phyloP scores from a whole-genome alignment of 2,888 invertebrate species.

The Erebia ligea region DNA sequence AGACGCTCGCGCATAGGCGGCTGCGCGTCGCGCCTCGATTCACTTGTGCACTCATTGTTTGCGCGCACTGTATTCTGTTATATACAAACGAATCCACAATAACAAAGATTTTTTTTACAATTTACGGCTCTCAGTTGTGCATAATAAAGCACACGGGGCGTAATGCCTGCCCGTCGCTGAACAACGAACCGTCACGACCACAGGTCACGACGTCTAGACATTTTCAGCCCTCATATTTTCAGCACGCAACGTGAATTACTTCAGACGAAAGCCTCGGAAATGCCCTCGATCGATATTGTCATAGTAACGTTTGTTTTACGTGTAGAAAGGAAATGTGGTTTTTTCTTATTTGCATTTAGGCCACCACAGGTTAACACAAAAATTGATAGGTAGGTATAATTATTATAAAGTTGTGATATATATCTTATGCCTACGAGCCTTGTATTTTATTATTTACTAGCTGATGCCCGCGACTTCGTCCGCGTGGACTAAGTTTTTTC shows the following conservation, averaged over 20 bases:
- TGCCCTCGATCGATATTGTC: constrained; percentile 80
- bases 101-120: constrained; percentile 45
- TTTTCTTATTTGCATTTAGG: constrained; percentile 79
- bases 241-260: constrained; percentile 74
- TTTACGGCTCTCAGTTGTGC: constrained; percentile 33
- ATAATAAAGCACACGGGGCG: constrained; percentile 25
- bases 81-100: constrained; percentile 48
- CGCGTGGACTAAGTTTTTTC: no score
- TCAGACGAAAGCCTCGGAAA: constrained; percentile 79
- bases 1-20: constrained; percentile 69
- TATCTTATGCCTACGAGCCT: no score
- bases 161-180: constrained; percentile 25
- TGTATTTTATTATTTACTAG: no score
- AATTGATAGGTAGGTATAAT: constrained; percentile 42
- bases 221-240: constrained; percentile 71
- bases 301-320: constrained; percentile 79
- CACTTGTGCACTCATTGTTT: constrained; percentile 76
- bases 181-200: constrained; percentile 13
- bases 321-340: constrained; percentile 63
- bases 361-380: constrained; percentile 62
- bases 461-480: no score
- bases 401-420: no score
- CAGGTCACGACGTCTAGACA: constrained; percentile 38
- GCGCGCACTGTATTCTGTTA: constrained; percentile 57
- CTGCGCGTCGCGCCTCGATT: constrained; percentile 73